Conservation (phyloP, 2,113 vertebrate species). For the Monarcha castaneiventris region DNA sequence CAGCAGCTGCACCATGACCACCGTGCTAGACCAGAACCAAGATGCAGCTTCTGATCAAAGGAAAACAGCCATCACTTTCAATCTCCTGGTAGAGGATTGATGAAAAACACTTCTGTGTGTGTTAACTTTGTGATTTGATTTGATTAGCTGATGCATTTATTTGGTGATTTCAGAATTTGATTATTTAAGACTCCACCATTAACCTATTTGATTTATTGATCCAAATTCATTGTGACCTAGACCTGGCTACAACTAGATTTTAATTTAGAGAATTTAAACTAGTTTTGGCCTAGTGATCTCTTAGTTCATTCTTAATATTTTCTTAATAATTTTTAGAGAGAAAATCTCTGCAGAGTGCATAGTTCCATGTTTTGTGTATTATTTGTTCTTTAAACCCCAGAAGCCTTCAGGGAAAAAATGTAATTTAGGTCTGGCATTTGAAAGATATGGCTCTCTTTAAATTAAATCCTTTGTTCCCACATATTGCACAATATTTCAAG, state of each 20-base stretch:
- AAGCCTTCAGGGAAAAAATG: neutral
- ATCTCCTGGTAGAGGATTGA: slow-evolving; percentile 8
- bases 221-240: neutral
- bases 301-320: neutral
- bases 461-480: neutral
- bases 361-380: neutral
- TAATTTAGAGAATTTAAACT: neutral
- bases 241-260: neutral
- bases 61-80: neutral
- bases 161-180: neutral
- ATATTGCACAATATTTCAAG: neutral
- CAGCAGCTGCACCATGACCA: neutral
- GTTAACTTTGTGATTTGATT: slow-evolving; percentile 4
- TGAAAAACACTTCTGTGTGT: slow-evolving; percentile 17
- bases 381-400: neutral
- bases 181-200: neutral
- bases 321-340: neutral
- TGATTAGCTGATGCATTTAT: slow-evolving; percentile 21
- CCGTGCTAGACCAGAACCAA: neutral
- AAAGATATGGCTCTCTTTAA: neutral
- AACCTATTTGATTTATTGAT: slow-evolving; percentile 3
- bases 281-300: neutral
- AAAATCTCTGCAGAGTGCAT: neutral
- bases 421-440: slow-evolving; percentile 3
- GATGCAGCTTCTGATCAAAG: neutral